Evolutionary conservation across 2,797 vertebrate species (phyloP).

Genomic region (Sebastiscus albofasciatus): DNA sequence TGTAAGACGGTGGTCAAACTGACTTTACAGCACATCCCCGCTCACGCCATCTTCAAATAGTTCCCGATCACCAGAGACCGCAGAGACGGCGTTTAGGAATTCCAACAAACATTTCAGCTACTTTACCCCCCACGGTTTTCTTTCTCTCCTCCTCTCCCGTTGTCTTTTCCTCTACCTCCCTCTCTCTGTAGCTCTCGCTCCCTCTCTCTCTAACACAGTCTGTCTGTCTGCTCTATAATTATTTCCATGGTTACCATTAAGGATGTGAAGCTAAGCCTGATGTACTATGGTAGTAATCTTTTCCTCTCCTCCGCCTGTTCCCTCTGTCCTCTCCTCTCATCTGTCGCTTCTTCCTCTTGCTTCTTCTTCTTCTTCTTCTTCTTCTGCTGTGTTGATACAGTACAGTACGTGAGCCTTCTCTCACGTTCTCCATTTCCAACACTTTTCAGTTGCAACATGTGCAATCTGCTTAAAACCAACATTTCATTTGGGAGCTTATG

Average conservation of each 20-base stretch:
- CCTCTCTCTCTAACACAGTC: constrained; percentile 61
- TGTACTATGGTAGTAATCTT: constrained; percentile 79
- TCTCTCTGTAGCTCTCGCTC: constrained; percentile 41
- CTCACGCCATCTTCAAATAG: neutral
- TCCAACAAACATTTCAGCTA: constrained; percentile 54
- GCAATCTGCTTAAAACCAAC: constrained; percentile 46
- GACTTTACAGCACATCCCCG: constrained; percentile 2
- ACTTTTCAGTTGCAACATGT: constrained; percentile 13
- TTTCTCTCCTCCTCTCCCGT: constrained; percentile 23
- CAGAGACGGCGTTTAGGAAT: constrained; percentile 28
- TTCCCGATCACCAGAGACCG: neutral
- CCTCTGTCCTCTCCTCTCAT: constrained; percentile 52
- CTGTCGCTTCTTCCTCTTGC: constrained; percentile 17
- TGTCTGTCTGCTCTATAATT: constrained; percentile 84
- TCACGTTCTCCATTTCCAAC: neutral
- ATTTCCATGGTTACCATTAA: constrained; percentile 89
- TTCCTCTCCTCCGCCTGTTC: constrained; percentile 63
- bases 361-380: too few relatives aligned
- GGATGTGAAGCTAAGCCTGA: constrained; percentile 81
- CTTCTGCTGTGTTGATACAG: neutral
- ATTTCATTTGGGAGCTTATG: constrained; percentile 26
- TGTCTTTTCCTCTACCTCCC: constrained; percentile 19
- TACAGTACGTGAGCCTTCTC: constrained; percentile 1
- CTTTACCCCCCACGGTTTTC: constrained; percentile 43
- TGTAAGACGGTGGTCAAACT: neutral